Conservation (phyloP, 2,888 invertebrate species). For the Nysson spinosus region DNA sequence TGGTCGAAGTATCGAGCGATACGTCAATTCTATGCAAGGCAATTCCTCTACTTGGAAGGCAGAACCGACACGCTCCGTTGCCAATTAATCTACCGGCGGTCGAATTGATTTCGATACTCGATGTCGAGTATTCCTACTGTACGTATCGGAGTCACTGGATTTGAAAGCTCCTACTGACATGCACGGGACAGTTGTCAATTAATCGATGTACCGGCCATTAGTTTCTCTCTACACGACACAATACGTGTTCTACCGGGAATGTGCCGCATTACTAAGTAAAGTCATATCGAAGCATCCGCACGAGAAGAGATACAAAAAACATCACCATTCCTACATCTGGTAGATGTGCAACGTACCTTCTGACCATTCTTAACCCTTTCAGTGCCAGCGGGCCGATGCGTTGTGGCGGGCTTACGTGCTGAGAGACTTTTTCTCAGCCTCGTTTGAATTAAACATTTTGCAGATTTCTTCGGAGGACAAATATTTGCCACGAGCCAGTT, state of each 20-base stretch:
- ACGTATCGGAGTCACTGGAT: constrained; percentile 29
- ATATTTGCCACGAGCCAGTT: too few relatives aligned
- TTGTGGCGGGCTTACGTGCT: too few relatives aligned
- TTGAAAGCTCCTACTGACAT: constrained; percentile 36
- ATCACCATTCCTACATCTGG: too few relatives aligned
- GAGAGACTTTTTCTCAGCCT: too few relatives aligned
- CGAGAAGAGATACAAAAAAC: too few relatives aligned
- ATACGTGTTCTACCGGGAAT: constrained; percentile 19
- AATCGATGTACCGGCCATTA: constrained; percentile 46
- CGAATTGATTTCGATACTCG: constrained; percentile 52
- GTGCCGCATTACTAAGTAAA: constrained; percentile 26
- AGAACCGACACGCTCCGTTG: constrained; percentile 41
- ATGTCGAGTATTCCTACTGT: constrained; percentile 14
- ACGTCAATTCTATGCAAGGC: constrained; percentile 41
- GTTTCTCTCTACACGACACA: constrained; percentile 24
- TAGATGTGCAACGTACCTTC: too few relatives aligned
- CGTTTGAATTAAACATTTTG: too few relatives aligned
- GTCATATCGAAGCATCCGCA: constrained; percentile 21
- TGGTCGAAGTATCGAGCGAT: too few relatives aligned
- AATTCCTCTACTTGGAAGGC: constrained; percentile 27
- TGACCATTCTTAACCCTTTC: too few relatives aligned
- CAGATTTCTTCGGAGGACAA: too few relatives aligned
- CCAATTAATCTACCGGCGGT: constrained; percentile 47
- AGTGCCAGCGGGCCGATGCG: too few relatives aligned
- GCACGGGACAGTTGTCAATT: constrained; percentile 48